Base-by-base conservation (phyloP, 92 coral and sea anemone genomes). In the Virgularia gustaviana region DNA sequence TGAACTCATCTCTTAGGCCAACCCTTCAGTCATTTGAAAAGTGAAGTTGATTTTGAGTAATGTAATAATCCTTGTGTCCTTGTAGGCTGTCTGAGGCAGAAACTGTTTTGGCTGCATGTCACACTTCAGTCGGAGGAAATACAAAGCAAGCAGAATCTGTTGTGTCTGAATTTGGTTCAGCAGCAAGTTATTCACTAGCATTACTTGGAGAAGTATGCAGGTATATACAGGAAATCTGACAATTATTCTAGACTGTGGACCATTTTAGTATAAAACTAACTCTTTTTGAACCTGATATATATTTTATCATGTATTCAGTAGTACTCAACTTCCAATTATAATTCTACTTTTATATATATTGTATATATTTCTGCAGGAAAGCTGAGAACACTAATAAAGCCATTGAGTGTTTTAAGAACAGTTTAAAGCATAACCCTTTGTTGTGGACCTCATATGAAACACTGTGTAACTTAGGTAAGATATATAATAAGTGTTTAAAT, bases 161-260 rank as follows among this genome's bases (percentile, higher is more conserved):
- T 25, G 96, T 96, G 32, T 80, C 90, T 41, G 98, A 92, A 36
- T 89, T 92, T 85, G 98, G 98, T 16, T 84, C 91, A 12, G 82
- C 96, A 1, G 98, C 98, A 52, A 91, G 96, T 30, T 92, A 92
- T 73, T 96, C 96, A 39, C 86, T 92, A 25, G 94, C 96, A 35
- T 72, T 92, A 60, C 68, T 92, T 9, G 98, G 98, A 60, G 96
- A 92, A 60, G 90, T 92, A 58, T 89, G 96, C 90, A 89, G 96
- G 98, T 89, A 78, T 35, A 34, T 34, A 6, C 16, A n/a, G n/a
- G n/a, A n/a, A n/a, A n/a, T n/a, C 29, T 18, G 10, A 37, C 20
- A 1, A 30, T 2, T 62, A n/a, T 8, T 33, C 3, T 23, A 3
- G 18, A 9, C 36, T 28, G 2, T 60, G 20, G 6, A 30, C 9